Conservation (phyloP, 92 coral and sea anemone species). For the Umimayanthus kanabou region DNA sequence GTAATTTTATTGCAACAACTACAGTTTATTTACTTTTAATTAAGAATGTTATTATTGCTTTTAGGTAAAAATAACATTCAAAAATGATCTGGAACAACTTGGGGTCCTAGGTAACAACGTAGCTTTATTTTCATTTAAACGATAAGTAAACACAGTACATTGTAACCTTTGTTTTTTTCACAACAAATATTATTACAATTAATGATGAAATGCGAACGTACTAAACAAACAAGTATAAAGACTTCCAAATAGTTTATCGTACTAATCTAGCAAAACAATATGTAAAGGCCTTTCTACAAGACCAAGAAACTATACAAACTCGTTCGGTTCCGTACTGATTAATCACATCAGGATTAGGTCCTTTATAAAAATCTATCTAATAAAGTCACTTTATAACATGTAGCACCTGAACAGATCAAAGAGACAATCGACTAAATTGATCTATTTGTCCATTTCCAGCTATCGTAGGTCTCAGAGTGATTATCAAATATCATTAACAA, state of each 20-base stretch:
- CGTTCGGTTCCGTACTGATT: too few species aligned
- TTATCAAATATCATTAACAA: too few species aligned
- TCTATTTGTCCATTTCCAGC: not conserved
- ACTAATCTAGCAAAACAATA: not conserved
- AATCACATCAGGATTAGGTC: too few species aligned
- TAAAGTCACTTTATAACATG: not conserved
- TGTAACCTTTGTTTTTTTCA: not conserved
- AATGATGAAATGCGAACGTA: not conserved
- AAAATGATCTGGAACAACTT: too few species aligned
- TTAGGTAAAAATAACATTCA: too few species aligned
- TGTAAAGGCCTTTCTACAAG: not conserved
- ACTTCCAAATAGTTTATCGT: not conserved
- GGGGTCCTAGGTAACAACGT: not conserved
- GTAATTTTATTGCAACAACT: too few species aligned
- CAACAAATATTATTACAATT: not conserved
- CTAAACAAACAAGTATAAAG: not conserved
- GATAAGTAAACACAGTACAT: too few species aligned
- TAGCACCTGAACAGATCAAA: not conserved
- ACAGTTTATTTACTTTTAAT: too few species aligned
- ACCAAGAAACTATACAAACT: too few species aligned
- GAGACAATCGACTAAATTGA: not conserved
- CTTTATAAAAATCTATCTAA: too few species aligned
- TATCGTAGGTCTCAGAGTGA: not conserved
- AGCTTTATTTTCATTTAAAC: not conserved
- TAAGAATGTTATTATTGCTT: too few species aligned